Base-by-base conservation (phyloP, 2,113 vertebrate species). In the Pterophyllum scalare region DNA sequence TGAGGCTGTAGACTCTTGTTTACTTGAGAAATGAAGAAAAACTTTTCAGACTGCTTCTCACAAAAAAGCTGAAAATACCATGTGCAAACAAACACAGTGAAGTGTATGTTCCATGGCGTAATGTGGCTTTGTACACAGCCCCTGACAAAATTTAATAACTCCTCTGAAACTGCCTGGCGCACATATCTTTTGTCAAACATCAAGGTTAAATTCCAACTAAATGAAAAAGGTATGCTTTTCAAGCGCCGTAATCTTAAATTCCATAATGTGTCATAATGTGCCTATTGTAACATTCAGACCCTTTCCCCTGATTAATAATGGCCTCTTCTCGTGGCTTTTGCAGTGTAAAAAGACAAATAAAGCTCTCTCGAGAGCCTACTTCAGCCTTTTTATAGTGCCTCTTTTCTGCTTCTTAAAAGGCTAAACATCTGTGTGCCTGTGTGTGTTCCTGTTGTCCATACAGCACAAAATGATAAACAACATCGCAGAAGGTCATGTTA, bases 391-490 rank as follows among this genome's bases (percentile, higher is more conserved):
- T 43, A 35, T 26, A 72, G 79, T 11, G 15, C 58, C 40, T 57
- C 13, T 52, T 61, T 77, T 26, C 49, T 24, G n/a, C 40, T 74
- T 72, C 77, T 86, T 46, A 61, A 52, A 61, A 77, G 35, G 14
- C 86, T 82, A 75, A 82, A 75, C n/a, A 38, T n/a, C 38, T 78
- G 64, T 26, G 40, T 84, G 65, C 19, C 70, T 38, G 59, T 38
- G 81, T 82, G 59, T 65, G 49, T 83, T 54, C 19, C 59, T 78
- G 77, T 79, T 74, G 65, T 83, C 86, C 80, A 52, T 52, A 79
- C 74, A 14, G 81, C 77, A 81, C 52, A 54, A 82, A 82, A 86
- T 87, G 85, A 93, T 88, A 86, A 93, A 93, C 85, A 90, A 87
- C 76, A 72, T 65, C 24, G 64, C 78, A 84, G 87, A 90, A 91